Evolutionary conservation across 2,888 invertebrate species (phyloP), one percentile per base, ranked within the genome.

Genomic region (Periphyllus acericola): DNA sequence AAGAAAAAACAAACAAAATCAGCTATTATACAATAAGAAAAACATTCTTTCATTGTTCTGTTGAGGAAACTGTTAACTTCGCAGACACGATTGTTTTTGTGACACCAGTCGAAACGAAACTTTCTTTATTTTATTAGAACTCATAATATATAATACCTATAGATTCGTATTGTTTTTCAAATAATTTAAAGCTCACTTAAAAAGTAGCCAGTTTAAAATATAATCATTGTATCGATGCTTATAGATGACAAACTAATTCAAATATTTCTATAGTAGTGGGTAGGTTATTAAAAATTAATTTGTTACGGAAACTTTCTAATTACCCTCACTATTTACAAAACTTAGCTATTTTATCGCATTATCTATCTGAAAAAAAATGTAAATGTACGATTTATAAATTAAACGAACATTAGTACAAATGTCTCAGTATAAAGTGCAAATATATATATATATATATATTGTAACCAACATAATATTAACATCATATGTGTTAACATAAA

Each of bases 71-170:
- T 87, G 87, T 87, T 87, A 75, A 81, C 74, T 79, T 86, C 55
- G 8, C 40, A 46, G 0, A 81, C 29, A 2, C 87, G 60, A 87
- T 87, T 87, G 87, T 87, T 34, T 87, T 87, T 87, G 87, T 87
- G 87, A 87, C 81, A 87, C 87, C 79, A 80, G 72, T 81, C 87
- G 87, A 87, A 87, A 87, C 87, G 87, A 60, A 87, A 87, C 80
- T 81, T 81, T 87, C 80, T 87, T 87, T 80, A 80, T 81, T 86
- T 87, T 80, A 74, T 87, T 46, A 85, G 46, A 85, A 46, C 66
- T 85, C 68, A 78, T 68, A 85, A 52, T 68, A 78, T 25, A 40
- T 46, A 66, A 55, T 46, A 66, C 32, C 5, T 66, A 66, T 19
- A 36, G 60, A 14, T 34, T 36, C 34, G 29, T 46, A 84, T 84